These are phyloP conservation scores for Rhinatrema bivittatum DNA, from an alignment of 2,797 vertebrate species.

Conservation along the genomic window DNA sequence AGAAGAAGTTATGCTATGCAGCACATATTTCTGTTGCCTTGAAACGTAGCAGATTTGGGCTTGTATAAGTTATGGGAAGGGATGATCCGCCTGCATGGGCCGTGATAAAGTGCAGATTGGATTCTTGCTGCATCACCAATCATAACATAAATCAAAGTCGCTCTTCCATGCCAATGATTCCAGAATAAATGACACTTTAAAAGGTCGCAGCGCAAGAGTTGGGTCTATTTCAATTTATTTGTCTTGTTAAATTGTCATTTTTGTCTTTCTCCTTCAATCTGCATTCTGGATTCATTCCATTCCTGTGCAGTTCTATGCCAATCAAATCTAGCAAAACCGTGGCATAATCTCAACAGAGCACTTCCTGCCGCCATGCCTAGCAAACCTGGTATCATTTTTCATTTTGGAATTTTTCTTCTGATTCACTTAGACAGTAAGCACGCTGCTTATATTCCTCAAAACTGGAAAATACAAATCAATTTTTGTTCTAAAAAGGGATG, in stretches of 20 bases:
- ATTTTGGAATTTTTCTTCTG: too few species aligned
- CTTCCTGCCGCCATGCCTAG: too few species aligned
- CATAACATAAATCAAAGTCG: slow-evolving; percentile 24
- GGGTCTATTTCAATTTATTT: slow-evolving; percentile 14
- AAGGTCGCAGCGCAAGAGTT: slow-evolving; percentile 25
- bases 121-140: slow-evolving; percentile 21
- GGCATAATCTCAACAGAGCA: too few species aligned
- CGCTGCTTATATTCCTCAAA: too few species aligned
- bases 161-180: slow-evolving; percentile 2
- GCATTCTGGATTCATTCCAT: slow-evolving; percentile 6
- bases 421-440: too few species aligned
- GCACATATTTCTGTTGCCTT: not conserved
- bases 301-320: slow-evolving; percentile 13
- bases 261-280: slow-evolving; percentile 5
- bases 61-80: slow-evolving; percentile 12
- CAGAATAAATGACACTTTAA: slow-evolving; percentile 21
- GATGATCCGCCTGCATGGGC: not conserved
- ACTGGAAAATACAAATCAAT: too few species aligned
- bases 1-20: too few species aligned
- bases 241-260: slow-evolving; percentile 14
- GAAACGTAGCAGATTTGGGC: not conserved
- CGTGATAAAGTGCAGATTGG: slow-evolving; percentile 5
- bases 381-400: too few species aligned
- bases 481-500: too few species aligned
- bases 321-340: not conserved